Evolutionary conservation across 1,140 invertebrate genomes (phyloP), one percentile per base, ranked within the genome.

Genomic region (Stegodyphus dumicola): DNA sequence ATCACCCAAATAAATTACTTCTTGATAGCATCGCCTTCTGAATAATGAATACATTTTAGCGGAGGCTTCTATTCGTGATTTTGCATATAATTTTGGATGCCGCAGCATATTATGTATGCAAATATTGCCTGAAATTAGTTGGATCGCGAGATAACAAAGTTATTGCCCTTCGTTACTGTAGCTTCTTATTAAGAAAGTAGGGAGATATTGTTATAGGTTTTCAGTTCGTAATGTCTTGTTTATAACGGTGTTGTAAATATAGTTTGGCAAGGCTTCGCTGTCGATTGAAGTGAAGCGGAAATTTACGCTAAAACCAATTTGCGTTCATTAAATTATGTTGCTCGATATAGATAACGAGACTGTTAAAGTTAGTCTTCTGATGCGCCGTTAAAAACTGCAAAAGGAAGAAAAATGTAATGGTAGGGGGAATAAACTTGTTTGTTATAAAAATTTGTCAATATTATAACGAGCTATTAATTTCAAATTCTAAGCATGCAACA

Each of bases 11-110:
- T 76, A 76, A 76, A 76, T 76, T 76, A 76, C 74, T 76, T 56
- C 74, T 64, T 76, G 74, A 76, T 76, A 76, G 74, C 74, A 76
- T 64, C 73, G 53, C 54, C 52, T 49, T 51, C 17, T 76, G 74
- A 76, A 76, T 76, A 76, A 76, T 76, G 74, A 64, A 76, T 76
- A 60, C 48, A 60, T 76, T 76, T 76, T 60, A 60, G 18, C 17
- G 17, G 13, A 64, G 54, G 54, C 74, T 76, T 71, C 53, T 51
- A 60, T 48, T 60, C 74, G 54, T 76, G 74, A 76, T 76, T 76
- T 60, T 54, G 17, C 74, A 76, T 76, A 76, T 76, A 76, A 76
- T 76, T 76, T 76, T 18, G 53, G 17, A 11, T n/a, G 53, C 17
- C 74, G 54, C 17, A n/a, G 17, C 54, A 48, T 54, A 76, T 76